Base-by-base conservation (phyloP, 2,113 vertebrate species). In the Neofelis nebulosa region DNA sequence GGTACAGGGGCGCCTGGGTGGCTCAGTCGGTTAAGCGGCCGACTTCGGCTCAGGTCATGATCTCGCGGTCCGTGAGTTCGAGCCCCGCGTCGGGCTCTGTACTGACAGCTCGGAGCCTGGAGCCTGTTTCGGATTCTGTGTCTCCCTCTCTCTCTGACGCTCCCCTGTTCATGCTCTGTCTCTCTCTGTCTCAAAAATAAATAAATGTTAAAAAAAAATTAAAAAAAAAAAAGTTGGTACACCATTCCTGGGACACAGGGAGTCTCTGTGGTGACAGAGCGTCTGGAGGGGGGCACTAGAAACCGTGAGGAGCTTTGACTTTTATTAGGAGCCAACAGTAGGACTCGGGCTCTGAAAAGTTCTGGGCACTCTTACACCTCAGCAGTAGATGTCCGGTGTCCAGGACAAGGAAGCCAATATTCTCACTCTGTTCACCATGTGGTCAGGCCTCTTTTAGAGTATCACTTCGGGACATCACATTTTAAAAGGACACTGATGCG, bases 381-480 rank as follows among this genome's bases (percentile, higher is more conserved):
- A 52, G 21, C 9, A 7, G 12, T 16, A 48, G 63, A 7, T 23
- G 1, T 36, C 71, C 29, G n/a, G 55, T 25, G 19, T 38, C 61
- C 10, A 3, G 68, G 55, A 61, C 65, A 41, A 41, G 69, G 86
- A 90, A 57, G 13, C 4, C 11, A 7, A 3, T 0, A 76, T 38
- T 31, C 55, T 9, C 52, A 15, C 14, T 16, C 0, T 29, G 11
- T 33, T 50, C 33, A 55, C 29, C 31, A 1, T 1, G 6, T 14
- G 41, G 38, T 29, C 41, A 76, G 79, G 55, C 33, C 41, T 91
- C 65, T 1, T 36, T 27, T 27, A 33, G 57, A 16, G n/a, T 2
- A 15, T 69, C 41, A 0, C 48, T 45, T 71, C 7, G 0, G 1
- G 79, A 86, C 74, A 38, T 61, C 69, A 13, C 31, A 2, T 61